A percentile compares a stretch with the other conserved stretches of the same genome.
Evolutionary conservation across 2,113 vertebrate genomes (phyloP).

Genomic region (Rhinogobius similis): DNA sequence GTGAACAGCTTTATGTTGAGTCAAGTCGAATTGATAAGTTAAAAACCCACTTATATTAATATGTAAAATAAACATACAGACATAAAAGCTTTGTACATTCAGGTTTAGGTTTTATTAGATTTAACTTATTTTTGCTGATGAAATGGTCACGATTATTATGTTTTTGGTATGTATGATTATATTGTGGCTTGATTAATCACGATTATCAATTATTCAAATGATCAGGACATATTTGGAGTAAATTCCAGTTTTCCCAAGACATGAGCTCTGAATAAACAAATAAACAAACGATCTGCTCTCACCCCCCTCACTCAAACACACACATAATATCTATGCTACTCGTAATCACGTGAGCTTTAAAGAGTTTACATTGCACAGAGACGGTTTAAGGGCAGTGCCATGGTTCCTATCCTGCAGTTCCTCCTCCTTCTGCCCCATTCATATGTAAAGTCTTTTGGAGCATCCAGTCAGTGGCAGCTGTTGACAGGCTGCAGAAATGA

Average conservation of each 20-base stretch:
- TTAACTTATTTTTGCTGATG: no score
- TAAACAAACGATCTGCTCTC: slow-evolving; percentile 17
- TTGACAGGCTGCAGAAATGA: slow-evolving; percentile 49
- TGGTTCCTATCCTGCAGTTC: slow-evolving; percentile 13
- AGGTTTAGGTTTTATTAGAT: no score
- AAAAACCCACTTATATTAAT: no score
- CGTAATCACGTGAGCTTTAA: slow-evolving; percentile 42
- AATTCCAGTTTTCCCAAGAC: neutral
- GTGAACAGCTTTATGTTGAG: no score
- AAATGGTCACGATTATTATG: no score
- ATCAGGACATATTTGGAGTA: neutral
- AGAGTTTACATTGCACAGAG: slow-evolving; percentile 52
- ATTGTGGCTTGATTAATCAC: no score
- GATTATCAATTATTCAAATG: no score
- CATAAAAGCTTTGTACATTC: no score
- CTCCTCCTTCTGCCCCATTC: slow-evolving; percentile 63
- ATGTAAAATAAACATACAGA: no score
- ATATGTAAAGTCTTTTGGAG: slow-evolving; percentile 62
- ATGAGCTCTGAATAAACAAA: neutral
- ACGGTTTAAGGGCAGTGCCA: slow-evolving; percentile 57
- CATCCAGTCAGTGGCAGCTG: slow-evolving; percentile 57
- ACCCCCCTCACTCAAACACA: slow-evolving; percentile 18
- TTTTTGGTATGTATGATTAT: no score
- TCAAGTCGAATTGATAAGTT: no score
- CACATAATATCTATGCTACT: slow-evolving; percentile 6